Percentiles rank a stretch among this genome's conserved stretches.
These are phyloP conservation scores for Wiebesia pumilae DNA, from an alignment of 1,140 invertebrate genomes.

Conservation along the genomic window DNA sequence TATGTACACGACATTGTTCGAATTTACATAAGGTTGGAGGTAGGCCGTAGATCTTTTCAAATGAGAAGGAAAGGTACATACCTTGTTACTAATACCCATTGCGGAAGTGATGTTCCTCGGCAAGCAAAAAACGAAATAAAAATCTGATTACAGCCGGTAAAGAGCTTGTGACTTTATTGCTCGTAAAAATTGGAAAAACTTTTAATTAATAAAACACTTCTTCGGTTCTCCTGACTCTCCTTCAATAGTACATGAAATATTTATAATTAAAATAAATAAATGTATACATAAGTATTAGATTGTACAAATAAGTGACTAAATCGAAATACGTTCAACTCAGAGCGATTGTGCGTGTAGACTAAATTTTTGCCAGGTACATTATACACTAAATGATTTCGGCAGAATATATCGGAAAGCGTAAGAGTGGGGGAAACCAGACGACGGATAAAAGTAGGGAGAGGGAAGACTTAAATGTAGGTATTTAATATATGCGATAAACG, in stretches of 20 bases:
- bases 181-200: background rate
- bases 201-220: background rate
- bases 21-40: conserved; percentile 41
- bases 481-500: background rate
- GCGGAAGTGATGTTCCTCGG: background rate
- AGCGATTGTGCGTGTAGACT: conserved; percentile 14
- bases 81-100: conserved; percentile 59
- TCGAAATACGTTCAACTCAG: conserved; percentile 3
- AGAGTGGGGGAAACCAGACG: conserved; percentile 3
- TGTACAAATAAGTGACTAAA: background rate
- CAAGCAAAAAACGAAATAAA: background rate
- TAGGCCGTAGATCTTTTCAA: background rate
- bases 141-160: background rate
- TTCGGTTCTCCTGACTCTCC: background rate
- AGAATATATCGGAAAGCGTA: background rate
- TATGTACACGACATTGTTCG: background rate
- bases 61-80: conserved; percentile 47
- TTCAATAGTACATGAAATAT: background rate
- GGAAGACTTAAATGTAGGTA: background rate
- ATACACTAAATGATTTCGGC: conserved; percentile 26
- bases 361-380: conserved; percentile 17
- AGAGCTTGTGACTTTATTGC: background rate
- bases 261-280: background rate
- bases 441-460: background rate
- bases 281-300: background rate